phyloP scores from a whole-genome alignment of 2,888 invertebrate genomes.

The Teleogryllus oceanicus region DNA sequence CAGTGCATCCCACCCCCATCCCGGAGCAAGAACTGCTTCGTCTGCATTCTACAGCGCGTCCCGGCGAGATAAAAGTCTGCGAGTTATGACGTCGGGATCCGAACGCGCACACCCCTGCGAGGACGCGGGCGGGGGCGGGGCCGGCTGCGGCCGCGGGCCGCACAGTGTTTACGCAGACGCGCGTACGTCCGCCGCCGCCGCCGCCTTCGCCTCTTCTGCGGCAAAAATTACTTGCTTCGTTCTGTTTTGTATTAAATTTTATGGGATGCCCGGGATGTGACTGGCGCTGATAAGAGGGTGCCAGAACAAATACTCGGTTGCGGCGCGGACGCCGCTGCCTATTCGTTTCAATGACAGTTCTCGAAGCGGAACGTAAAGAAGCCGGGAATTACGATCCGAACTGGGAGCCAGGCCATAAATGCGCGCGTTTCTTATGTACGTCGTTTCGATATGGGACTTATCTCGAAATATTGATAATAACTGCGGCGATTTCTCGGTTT shows the following conservation, averaged over 20 bases:
- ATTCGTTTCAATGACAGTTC: neutral
- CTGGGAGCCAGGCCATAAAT: neutral
- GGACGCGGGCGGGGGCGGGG: neutral
- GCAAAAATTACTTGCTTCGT: constrained; percentile 11
- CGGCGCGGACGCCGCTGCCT: neutral
- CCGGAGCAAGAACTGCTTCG: too few relatives aligned
- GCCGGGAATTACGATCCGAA: neutral
- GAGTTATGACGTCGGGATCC: neutral
- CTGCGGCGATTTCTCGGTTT: neutral
- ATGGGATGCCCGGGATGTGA: neutral
- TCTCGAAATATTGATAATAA: neutral
- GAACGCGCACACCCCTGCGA: neutral
- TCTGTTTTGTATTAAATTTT: constrained; percentile 18
- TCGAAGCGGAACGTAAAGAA: neutral
- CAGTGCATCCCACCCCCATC: too few relatives aligned
- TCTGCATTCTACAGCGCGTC: neutral
- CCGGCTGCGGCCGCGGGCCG: neutral
- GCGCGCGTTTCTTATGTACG: neutral
- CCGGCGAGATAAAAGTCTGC: neutral
- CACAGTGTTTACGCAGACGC: neutral
- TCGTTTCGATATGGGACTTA: neutral
- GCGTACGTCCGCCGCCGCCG: neutral
- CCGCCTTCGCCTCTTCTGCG: neutral
- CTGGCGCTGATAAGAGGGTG: neutral
- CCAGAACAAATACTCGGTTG: neutral